phyloP scores from a whole-genome alignment of 2,888 invertebrate genomes.

The Argyresthia albistria region DNA sequence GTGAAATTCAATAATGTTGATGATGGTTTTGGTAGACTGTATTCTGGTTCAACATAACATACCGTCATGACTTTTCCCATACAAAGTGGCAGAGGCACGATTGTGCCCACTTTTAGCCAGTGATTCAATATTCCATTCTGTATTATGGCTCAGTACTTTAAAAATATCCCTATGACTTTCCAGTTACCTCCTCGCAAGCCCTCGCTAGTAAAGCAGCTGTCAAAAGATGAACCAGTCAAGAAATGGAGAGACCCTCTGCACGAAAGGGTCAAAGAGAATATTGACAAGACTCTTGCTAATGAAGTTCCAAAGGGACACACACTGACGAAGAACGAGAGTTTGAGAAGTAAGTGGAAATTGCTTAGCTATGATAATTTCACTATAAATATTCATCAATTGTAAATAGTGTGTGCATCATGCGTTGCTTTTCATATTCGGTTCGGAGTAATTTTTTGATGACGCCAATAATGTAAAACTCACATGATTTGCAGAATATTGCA shows the following conservation, averaged over 20 bases:
- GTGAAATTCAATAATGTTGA: no score
- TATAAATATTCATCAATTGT: no score
- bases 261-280: conserved; percentile 65
- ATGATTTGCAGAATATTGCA: no score
- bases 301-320: conserved; percentile 66
- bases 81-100: no score
- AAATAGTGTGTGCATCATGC: no score
- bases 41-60: neutral
- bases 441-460: no score
- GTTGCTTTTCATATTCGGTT: no score
- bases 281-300: conserved; percentile 62
- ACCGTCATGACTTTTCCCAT: no score
- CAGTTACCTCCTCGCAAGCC: conserved; percentile 63
- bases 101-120: no score
- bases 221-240: conserved; percentile 61
- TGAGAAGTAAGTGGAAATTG: conserved; percentile 53
- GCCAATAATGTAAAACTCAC: neutral
- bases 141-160: neutral
- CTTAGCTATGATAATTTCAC: neutral
- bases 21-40: neutral
- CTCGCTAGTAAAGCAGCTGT: conserved; percentile 54
- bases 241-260: conserved; percentile 68
- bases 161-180: conserved; percentile 9
- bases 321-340: conserved; percentile 64
- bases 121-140: no score